Evolutionary conservation across 2,797 vertebrate genomes (phyloP), one percentile per base, ranked within the genome.

Genomic region (Schizopygopsis pylzovi): DNA sequence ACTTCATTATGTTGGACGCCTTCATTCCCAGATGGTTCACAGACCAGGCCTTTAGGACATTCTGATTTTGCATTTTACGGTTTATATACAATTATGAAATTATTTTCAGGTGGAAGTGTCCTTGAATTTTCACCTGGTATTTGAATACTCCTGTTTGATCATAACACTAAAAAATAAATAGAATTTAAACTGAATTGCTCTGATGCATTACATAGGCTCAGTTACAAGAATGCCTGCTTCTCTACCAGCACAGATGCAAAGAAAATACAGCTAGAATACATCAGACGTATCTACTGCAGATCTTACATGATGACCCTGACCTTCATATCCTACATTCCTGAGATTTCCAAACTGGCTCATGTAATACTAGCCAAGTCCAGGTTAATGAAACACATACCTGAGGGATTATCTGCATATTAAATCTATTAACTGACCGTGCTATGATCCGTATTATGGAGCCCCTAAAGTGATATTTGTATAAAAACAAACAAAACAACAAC

Each of bases 1-100:
- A 77, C 45, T 84, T 84, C 37, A 77, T 84, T 77, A 77, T 79
- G n/a, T 79, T 85, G 75, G 75, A 79, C 15, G 39, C 20, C 7
- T 79, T 79, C 39, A 5, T 37, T 79, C 65, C 75, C 65, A 71
- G 63, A 79, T 79, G 75, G n/a, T 28, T 47, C n/a, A 56, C 63
- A 70, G 63, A 84, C 39, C 9, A 39, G 45, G 33, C 37, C 11
- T 79, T 43, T 39, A 20, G 39, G 13, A 61, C 37, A 16, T 39
- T 22, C 45, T 68, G 68, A 56, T 61, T 59, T 43, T 37, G 54
- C 67, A 52, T 56, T 81, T 68, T 71, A 81, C 9, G 28, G 25
- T 83, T 73, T 83, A 47, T 25, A 41, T 33, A 33, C 28, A 33
- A 43, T 65, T 39, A 18, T 52, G 9, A 65, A 65, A 52, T 20